Base-by-base conservation (phyloP, 2,113 vertebrate genomes). In the Sinocyclocheilus rhinocerous region DNA sequence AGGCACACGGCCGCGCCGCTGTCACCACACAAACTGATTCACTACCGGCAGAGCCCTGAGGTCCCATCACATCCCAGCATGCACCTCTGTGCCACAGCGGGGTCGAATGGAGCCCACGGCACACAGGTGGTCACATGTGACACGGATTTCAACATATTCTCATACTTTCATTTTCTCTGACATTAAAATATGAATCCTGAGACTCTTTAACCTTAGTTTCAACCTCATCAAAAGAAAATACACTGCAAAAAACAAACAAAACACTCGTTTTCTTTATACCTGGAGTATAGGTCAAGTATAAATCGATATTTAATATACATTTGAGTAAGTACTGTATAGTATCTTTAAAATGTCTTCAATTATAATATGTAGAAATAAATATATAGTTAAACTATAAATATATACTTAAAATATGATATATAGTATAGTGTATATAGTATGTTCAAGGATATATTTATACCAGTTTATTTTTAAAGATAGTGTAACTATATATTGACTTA, bases 11-110 rank as follows among this genome's bases (percentile, higher is more conserved):
- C 93, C 91, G 88, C 76, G 15, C 92, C 78, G 15, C 92, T 94
- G 94, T 94, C 94, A 95, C 80, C 72, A 73, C 77, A 73, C 61
- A 57, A 0, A 42, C 83, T 93, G 93, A 95, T 95, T 94, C 91
- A 95, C 88, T 59, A 90, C 84, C 86, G 39, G 20, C 12, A 18
- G 85, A 80, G 89, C 89, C 89, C 79, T 81, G 33, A 85, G 86
- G 85, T 86, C 42, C 42, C 10, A 11, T 45, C 42, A 10, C 9
- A 45, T 45, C 42, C 42, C 42, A 45, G 42, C 42, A 45, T 45
- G 42, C 42, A 45, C 42, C 2, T 8, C 42, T 42, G 39, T 42
- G 39, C 42, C 8, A 42, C 42, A 9, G 42, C 8, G 7, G 9
- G 42, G 42, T 45, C 42, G 10, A 45, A 45, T 2, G 42, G 42